These are phyloP conservation scores for Pseudobourletiella spinata DNA, from an alignment of 1,140 invertebrate genomes.

Conservation along the genomic window DNA sequence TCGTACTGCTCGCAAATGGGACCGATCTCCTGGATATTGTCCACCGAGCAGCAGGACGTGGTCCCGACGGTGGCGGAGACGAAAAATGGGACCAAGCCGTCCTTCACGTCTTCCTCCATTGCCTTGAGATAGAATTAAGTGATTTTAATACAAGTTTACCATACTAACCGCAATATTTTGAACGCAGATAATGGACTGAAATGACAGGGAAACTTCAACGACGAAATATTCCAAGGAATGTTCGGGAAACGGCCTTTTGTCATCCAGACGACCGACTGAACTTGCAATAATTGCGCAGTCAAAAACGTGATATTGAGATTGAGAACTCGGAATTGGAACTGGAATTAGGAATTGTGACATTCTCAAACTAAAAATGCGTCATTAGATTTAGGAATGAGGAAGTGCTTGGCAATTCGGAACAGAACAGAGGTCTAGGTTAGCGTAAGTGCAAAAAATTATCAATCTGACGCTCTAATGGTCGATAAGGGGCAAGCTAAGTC, in stretches of 20 bases:
- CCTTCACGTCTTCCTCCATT: conserved; percentile 83
- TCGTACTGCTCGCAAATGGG: conserved; percentile 69
- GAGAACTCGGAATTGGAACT: too few relatives aligned
- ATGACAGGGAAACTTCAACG: not conserved
- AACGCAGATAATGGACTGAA: not conserved
- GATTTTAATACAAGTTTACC: not conserved
- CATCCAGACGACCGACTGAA: not conserved
- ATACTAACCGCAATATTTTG: not conserved
- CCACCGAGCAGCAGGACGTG: conserved; percentile 89
- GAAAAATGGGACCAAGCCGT: conserved; percentile 90
- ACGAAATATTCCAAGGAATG: not conserved
- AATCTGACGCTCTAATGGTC: too few relatives aligned
- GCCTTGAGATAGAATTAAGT: conserved; percentile 48
- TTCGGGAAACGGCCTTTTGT: not conserved
- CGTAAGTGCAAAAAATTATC: too few relatives aligned
- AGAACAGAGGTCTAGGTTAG: too few relatives aligned
- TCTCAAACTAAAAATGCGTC: too few relatives aligned
- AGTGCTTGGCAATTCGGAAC: too few relatives aligned
- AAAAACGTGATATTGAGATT: not conserved
- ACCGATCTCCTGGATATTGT: conserved; percentile 83
- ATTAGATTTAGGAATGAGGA: too few relatives aligned
- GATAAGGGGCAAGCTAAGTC: too few relatives aligned
- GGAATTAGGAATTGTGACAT: too few relatives aligned
- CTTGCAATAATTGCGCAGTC: not conserved
- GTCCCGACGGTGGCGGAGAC: conserved; percentile 86